Base-by-base conservation (phyloP, 2,888 invertebrate species). In the Lagria hirta region DNA sequence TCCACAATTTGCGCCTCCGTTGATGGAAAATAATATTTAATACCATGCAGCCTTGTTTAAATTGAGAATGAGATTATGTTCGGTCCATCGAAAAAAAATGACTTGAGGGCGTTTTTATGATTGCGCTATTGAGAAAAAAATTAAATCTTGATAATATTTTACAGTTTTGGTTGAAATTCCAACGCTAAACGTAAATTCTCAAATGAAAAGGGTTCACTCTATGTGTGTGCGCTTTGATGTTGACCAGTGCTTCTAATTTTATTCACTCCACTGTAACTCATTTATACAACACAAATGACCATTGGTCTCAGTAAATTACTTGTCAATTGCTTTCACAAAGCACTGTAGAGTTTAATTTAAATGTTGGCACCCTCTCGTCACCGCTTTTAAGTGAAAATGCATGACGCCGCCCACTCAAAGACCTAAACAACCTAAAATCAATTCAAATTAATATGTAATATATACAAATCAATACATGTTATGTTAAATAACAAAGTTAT, bases 261-360 rank as follows among this genome's bases (percentile, higher is more conserved):
- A 64, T 66, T 66, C 66, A 59, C 59, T 61, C 55, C 55, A 52
- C 60, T 60, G 59, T 66, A 66, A 66, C 66, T 64, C 66, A 63
- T 66, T 66, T 66, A 66, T 58, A 60, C 60, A 58, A 58, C 66
- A 66, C 64, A 66, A 65, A 66, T 66, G 66, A 65, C 66, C 66
- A 65, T 62, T 65, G 66, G 66, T 66, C 65, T 66, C 66, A 60
- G 62, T 58, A 66, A 66, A 66, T 66, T 65, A 64, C 66, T 66
- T 66, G 66, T 65, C 66, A 64, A 66, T 65, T 65, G 66, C 64
- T 62, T 59, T 58, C 62, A 65, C 64, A 65, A 64, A 65, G 65
- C 61, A 51, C 53, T 52, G 58, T 51, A 57, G 58, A 64, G 62
- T 64, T 65, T 64, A 64, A 66, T 66, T 65, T 64, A 59, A 60